Percentiles rank a stretch among this genome's conserved stretches.
Evolutionary conservation across 2,888 invertebrate species (phyloP).

Genomic region (Caenorhabditis angaria): DNA sequence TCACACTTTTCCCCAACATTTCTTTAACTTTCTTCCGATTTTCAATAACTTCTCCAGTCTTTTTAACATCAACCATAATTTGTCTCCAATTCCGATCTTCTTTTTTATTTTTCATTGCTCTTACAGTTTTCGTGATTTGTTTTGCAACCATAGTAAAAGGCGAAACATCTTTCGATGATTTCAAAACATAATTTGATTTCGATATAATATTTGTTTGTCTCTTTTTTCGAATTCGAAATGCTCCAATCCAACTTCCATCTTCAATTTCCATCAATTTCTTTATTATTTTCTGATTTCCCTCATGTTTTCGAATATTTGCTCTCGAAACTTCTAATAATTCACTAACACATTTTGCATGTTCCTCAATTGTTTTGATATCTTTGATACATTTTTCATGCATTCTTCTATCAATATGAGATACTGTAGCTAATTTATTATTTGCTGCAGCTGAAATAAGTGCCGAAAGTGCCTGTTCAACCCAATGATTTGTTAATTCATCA

Average conservation of each 20-base stretch:
- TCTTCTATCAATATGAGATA: conserved; percentile 21
- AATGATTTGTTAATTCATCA: conserved; percentile 34
- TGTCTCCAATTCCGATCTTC: conserved; percentile 35
- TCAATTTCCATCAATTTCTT: conserved; percentile 4
- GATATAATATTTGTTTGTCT: conserved; percentile 8
- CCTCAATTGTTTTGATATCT: conserved; percentile 15
- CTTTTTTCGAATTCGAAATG: conserved; percentile 36
- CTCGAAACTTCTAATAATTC: conserved; percentile 22
- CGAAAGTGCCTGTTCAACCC: conserved; percentile 47
- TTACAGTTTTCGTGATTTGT: conserved; percentile 39
- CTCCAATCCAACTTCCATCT: conserved; percentile 25
- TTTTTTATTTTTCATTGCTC: conserved; percentile 42
- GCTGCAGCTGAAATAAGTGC: conserved; percentile 45
- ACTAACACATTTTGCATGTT: conserved; percentile 46
- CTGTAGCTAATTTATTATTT: conserved; percentile 30
- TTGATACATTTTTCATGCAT: conserved; percentile 39
- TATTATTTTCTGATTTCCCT: conserved; percentile 10
- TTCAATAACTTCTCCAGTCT: conserved; percentile 27
- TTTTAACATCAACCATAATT: conserved; percentile 37
- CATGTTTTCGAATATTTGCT: conserved; percentile 1
- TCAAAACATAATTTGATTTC: conserved; percentile 12
- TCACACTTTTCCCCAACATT: conserved; percentile 31
- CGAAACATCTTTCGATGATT: conserved; percentile 15
- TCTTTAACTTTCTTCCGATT: conserved; percentile 32
- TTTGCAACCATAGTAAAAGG: conserved; percentile 33